Conservation (phyloP, 2,888 invertebrate genomes). For the Nymphalis polychloros region DNA sequence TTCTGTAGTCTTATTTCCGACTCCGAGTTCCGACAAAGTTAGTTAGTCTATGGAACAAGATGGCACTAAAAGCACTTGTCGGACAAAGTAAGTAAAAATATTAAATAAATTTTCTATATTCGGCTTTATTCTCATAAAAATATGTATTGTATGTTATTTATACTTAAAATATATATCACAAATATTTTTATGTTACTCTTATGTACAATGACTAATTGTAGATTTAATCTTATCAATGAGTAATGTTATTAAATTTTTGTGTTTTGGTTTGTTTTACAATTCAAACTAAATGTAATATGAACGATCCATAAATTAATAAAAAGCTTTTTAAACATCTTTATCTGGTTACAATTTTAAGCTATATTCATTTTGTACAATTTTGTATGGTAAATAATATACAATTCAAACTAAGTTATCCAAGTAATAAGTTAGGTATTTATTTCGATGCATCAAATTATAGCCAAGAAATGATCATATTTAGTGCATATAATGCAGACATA, state of each 20-base stretch:
- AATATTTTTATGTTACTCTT: neutral
- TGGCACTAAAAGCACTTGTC: slow-evolving; percentile 93
- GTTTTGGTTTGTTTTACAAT: neutral
- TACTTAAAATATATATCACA: neutral
- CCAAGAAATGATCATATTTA: neutral
- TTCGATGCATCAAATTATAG: too few relatives aligned
- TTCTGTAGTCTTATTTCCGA: slow-evolving; percentile 5
- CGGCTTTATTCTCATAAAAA: neutral
- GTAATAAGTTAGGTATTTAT: too few relatives aligned
- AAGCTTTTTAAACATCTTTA: neutral
- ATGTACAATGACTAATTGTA: slow-evolving; percentile 1
- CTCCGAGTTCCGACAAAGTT: slow-evolving; percentile 15
- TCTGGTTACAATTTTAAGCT: too few relatives aligned
- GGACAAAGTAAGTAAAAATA: slow-evolving; percentile 89
- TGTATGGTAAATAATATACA: too few relatives aligned
- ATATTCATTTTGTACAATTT: too few relatives aligned
- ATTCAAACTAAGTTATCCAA: too few relatives aligned
- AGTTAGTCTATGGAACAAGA: slow-evolving; percentile 81
- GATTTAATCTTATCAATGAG: slow-evolving; percentile 50
- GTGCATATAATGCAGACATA: slow-evolving; percentile 28
- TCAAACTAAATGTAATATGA: neutral
- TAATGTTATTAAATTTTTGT: slow-evolving; percentile 46
- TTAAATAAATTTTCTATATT: slow-evolving; percentile 31
- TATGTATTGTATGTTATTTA: neutral
- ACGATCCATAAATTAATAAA: neutral